Percentiles rank a stretch among this genome's conserved stretches.
Conservation (phyloP, 64 coral and sea anemone genomes). For the Pachyseris speciosa region DNA sequence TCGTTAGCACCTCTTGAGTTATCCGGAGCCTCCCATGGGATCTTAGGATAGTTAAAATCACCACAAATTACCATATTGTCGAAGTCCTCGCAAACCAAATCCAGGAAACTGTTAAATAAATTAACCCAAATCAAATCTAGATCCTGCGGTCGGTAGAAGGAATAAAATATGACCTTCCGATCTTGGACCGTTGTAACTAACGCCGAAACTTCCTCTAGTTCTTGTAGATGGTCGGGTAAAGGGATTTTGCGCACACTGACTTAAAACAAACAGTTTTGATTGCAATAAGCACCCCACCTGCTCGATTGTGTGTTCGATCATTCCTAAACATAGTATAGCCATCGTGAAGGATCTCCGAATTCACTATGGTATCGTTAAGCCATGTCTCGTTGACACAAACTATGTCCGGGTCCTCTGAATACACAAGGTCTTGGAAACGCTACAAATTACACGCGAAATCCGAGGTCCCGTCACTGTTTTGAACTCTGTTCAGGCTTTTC, state of each 20-base stretch:
- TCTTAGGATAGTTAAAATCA: conserved; percentile 65
- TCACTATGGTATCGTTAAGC: too few relatives aligned
- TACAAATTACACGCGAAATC: too few relatives aligned
- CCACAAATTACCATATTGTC: conserved; percentile 67
- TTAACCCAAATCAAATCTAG: conserved; percentile 42
- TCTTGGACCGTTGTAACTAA: conserved; percentile 29
- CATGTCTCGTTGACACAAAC: too few relatives aligned
- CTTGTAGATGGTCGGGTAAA: neutral
- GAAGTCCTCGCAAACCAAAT: conserved; percentile 58
- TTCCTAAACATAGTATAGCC: conserved; percentile 42
- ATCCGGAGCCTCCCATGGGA: conserved; percentile 60
- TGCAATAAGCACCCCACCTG: conserved; percentile 46
- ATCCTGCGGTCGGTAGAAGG: conserved; percentile 52
- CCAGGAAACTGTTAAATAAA: conserved; percentile 50
- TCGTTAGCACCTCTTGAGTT: conserved; percentile 16
- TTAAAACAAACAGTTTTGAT: conserved; percentile 45
- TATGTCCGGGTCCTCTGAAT: too few relatives aligned
- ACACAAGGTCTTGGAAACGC: too few relatives aligned
- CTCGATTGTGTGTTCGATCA: neutral
- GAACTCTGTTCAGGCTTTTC: too few relatives aligned
- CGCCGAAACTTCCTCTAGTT: conserved; percentile 51
- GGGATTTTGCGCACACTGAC: conserved; percentile 35
- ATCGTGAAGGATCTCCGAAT: conserved; percentile 28
- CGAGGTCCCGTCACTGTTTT: too few relatives aligned
- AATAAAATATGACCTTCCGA: conserved; percentile 56